Percentiles rank a stretch among this genome's conserved stretches.
phyloP scores from a whole-genome alignment of 1,140 invertebrate species.

The Drosophila tsacasi region DNA sequence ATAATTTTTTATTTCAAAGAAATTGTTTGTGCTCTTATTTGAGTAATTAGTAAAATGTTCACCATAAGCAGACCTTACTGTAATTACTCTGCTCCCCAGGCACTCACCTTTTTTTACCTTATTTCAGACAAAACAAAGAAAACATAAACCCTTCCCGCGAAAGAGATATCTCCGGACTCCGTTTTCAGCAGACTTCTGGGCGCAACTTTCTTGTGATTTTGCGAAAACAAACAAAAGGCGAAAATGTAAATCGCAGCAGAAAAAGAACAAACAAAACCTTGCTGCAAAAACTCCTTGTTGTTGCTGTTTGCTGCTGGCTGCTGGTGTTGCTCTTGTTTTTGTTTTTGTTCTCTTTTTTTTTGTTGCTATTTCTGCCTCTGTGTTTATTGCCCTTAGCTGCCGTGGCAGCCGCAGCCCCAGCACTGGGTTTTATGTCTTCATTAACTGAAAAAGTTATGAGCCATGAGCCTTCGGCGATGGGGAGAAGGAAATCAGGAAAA shows the following conservation, averaged over 20 bases:
- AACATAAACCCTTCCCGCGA: neutral
- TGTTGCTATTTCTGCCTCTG: constrained; percentile 15
- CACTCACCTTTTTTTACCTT: neutral
- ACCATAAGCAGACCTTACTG: neutral
- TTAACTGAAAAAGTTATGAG: constrained; percentile 83
- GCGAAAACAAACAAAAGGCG: constrained; percentile 60
- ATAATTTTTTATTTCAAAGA: neutral
- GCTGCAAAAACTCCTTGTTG: constrained; percentile 38
- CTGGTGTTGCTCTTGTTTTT: constrained; percentile 6
- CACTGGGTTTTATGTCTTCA: constrained; percentile 82
- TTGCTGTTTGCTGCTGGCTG: constrained; percentile 24
- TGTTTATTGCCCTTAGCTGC: constrained; percentile 67
- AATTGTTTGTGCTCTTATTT: too few species aligned
- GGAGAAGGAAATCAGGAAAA: constrained; percentile 2
- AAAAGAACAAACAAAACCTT: constrained; percentile 50
- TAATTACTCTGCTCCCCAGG: neutral
- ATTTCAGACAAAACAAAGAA: neutral
- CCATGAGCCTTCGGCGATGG: constrained; percentile 52
- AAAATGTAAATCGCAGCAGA: constrained; percentile 33
- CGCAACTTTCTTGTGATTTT: constrained; percentile 74
- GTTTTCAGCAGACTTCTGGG: constrained; percentile 9
- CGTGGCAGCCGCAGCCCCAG: constrained; percentile 61
- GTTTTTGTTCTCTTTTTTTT: neutral
- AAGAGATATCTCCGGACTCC: constrained; percentile 36
- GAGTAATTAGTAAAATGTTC: neutral